A percentile compares a stretch with the other conserved stretches of the same genome.
These are phyloP conservation scores for Lydus trimaculatus DNA, from an alignment of 2,888 invertebrate genomes.

Conservation along the genomic window DNA sequence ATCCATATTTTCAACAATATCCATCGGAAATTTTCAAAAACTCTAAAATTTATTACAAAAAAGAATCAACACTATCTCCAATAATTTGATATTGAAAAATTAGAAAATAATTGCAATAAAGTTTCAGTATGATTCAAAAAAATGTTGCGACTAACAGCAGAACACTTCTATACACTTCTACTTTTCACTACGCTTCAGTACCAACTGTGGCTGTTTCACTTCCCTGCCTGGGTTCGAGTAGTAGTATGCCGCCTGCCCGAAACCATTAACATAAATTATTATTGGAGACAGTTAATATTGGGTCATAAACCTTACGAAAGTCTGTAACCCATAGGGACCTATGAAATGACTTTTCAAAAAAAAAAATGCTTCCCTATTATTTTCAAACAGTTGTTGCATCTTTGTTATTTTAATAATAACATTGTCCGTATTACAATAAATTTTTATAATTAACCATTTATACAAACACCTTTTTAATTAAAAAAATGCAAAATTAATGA, in stretches of 20 bases:
- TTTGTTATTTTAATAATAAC: too few species aligned
- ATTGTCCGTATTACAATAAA: too few species aligned
- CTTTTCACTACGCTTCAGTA: conserved; percentile 55
- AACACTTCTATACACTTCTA: conserved; percentile 44
- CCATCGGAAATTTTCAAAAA: neutral
- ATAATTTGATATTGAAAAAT: neutral
- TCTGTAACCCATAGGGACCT: conserved; percentile 40
- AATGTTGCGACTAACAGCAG: neutral
- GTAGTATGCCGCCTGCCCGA: conserved; percentile 48
- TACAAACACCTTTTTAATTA: too few species aligned
- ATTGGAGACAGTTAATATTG: conserved; percentile 67
- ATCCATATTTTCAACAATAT: neutral
- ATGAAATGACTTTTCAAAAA: conserved; percentile 25
- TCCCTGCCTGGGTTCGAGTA: conserved; percentile 46
- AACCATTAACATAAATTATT: conserved; percentile 67
- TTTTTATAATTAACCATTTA: too few species aligned
- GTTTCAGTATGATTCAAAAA: too few species aligned
- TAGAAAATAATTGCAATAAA: neutral
- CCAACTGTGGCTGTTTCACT: conserved; percentile 57
- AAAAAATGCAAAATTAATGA: too few species aligned
- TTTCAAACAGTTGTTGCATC: too few species aligned
- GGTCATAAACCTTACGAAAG: conserved; percentile 60
- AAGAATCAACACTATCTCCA: neutral
- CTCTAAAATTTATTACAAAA: neutral
- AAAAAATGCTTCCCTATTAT: too few species aligned